phyloP scores from a whole-genome alignment of 2,888 invertebrate species.

The Cenopis cana region DNA sequence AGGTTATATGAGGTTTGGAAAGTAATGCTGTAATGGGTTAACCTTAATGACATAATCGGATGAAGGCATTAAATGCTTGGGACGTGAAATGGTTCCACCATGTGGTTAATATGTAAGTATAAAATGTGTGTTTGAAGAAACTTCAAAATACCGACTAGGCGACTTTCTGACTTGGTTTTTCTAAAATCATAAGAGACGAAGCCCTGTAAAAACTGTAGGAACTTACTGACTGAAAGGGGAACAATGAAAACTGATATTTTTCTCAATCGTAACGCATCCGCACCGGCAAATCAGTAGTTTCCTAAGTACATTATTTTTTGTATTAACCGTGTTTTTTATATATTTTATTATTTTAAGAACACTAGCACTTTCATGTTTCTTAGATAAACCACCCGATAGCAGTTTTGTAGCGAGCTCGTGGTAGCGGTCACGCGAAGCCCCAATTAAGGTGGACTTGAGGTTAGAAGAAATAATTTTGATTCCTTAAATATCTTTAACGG shows the following conservation, averaged over 20 bases:
- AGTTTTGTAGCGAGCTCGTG: constrained; percentile 9
- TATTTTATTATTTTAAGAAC: background rate
- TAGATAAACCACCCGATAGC: constrained; percentile 32
- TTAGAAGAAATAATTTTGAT: background rate
- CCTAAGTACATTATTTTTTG: too few relatives aligned
- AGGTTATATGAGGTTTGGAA: background rate
- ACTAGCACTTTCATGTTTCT: constrained; percentile 15
- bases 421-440: constrained; percentile 26
- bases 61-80: background rate
- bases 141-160: background rate
- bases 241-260: too few relatives aligned
- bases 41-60: constrained; percentile 28
- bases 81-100: background rate
- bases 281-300: too few relatives aligned
- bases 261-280: too few relatives aligned
- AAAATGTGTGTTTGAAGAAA: background rate
- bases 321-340: too few relatives aligned
- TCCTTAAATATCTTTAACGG: background rate
- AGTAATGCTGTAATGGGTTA: constrained; percentile 7
- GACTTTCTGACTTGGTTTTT: too few relatives aligned
- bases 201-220: too few relatives aligned
- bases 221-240: too few relatives aligned
- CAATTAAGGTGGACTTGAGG: constrained; percentile 24
- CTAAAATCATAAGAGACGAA: too few relatives aligned
- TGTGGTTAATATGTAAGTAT: background rate